phyloP scores from a whole-genome alignment of 2,113 vertebrate genomes.

The Thunnus maccoyii region DNA sequence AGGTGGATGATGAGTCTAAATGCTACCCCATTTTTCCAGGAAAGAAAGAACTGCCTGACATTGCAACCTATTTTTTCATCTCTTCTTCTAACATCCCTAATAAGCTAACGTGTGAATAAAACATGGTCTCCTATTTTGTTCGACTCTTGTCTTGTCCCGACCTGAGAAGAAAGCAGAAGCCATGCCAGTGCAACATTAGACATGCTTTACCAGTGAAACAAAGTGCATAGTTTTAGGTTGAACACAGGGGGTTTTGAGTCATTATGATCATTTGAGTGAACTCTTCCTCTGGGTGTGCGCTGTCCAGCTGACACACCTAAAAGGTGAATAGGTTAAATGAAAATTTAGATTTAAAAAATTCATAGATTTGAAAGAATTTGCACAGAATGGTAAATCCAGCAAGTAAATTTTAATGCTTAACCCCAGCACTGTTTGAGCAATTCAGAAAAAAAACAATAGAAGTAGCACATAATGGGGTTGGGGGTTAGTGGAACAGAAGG shows the following conservation, averaged over 20 bases:
- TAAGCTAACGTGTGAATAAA: constrained; percentile 26
- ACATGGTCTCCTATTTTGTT: constrained; percentile 22
- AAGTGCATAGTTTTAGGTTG: too few relatives aligned
- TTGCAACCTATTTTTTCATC: constrained; percentile 21
- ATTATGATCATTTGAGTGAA: constrained; percentile 1
- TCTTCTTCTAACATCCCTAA: constrained; percentile 1
- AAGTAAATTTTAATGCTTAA: neutral
- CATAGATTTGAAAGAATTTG: neutral
- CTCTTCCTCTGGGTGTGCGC: neutral
- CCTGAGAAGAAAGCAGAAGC: neutral
- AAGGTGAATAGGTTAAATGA: too few relatives aligned
- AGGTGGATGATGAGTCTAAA: neutral
- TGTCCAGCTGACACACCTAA: neutral
- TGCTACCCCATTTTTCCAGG: neutral
- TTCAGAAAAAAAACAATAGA: neutral
- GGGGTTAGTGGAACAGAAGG: constrained; percentile 20
- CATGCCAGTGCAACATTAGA: constrained; percentile 9
- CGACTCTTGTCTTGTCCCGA: neutral
- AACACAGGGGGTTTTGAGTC: constrained; percentile 1
- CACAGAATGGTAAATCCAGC: neutral
- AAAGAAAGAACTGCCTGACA: constrained; percentile 13
- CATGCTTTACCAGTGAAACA: constrained; percentile 20
- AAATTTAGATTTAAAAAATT: too few relatives aligned
- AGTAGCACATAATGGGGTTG: neutral
- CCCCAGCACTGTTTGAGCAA: neutral